A percentile compares a stretch with the other conserved stretches of the same genome.
These are phyloP conservation scores for Ephydatia muelleri DNA, from an alignment of 37 sponge, comb jelly and placozoan genomes.

Conservation along the genomic window DNA sequence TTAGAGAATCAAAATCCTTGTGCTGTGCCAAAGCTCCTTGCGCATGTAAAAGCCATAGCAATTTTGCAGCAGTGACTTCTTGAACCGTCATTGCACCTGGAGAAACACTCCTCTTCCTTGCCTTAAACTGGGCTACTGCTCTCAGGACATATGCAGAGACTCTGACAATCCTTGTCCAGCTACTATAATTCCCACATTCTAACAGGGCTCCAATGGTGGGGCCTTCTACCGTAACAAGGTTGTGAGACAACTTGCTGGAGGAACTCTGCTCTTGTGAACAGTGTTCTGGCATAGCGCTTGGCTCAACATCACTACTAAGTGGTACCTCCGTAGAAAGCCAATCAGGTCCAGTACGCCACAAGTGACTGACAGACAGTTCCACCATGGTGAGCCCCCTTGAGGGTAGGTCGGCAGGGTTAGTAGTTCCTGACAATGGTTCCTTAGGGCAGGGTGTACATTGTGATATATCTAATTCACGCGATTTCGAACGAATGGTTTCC, in stretches of 20 bases:
- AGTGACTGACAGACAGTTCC: slow-evolving; percentile 36
- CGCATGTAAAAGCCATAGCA: slow-evolving; percentile 38
- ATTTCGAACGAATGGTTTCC: slow-evolving; percentile 54
- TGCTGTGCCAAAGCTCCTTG: slow-evolving; percentile 17
- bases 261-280: slow-evolving; percentile 24
- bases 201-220: slow-evolving; percentile 20
- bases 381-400: slow-evolving; percentile 10
- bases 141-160: slow-evolving; percentile 52
- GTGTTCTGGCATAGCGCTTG: slow-evolving; percentile 12
- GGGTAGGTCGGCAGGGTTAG: slow-evolving; percentile 37
- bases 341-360: slow-evolving; percentile 54
- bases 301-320: slow-evolving; percentile 9
- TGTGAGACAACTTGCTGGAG: slow-evolving; percentile 17
- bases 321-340: slow-evolving; percentile 16
- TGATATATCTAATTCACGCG: slow-evolving; percentile 23
- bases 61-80: slow-evolving; percentile 21
- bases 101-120: background rate
- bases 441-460: slow-evolving; percentile 30
- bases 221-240: background rate
- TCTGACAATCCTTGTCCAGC: slow-evolving; percentile 32
- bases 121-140: slow-evolving; percentile 34
- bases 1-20: slow-evolving; percentile 20
- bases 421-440: slow-evolving; percentile 34
- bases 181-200: slow-evolving; percentile 17
- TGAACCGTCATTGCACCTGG: slow-evolving; percentile 15